phyloP scores from a whole-genome alignment of 2,113 vertebrate species.

The Odontophorus gujanensis region DNA sequence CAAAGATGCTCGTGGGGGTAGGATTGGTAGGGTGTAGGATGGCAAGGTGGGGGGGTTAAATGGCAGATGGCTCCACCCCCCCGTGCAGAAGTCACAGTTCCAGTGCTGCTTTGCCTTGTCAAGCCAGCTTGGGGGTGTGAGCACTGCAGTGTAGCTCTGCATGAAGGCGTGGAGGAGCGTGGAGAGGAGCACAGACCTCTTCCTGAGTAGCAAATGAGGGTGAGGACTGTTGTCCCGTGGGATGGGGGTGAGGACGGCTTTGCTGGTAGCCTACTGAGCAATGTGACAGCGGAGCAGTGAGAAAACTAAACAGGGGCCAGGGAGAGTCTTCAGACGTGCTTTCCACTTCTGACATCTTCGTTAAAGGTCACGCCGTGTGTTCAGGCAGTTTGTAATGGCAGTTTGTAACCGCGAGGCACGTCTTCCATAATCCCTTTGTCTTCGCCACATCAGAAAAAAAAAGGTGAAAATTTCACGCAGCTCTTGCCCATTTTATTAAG shows the following conservation, averaged over 20 bases:
- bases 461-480: background rate
- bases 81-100: background rate
- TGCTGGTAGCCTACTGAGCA: background rate
- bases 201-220: background rate
- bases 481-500: background rate
- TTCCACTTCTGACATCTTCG: background rate
- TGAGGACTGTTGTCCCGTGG: background rate
- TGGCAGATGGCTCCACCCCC: background rate
- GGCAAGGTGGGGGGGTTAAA: background rate
- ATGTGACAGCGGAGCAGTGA: background rate
- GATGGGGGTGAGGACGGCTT: background rate
- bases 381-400: background rate
- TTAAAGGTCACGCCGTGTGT: background rate
- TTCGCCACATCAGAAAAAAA: background rate
- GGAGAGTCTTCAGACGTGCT: background rate
- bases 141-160: background rate
- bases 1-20: too few relatives aligned
- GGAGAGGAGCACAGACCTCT: background rate
- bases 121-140: background rate
- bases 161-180: background rate
- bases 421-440: background rate
- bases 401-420: background rate
- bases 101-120: rapidly evolving
- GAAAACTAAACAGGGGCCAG: background rate
- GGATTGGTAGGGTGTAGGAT: too few relatives aligned